Evolutionary conservation across 1,140 invertebrate species (phyloP), one percentile per base, ranked within the genome.

Genomic region (Asbolus verrucosus): DNA sequence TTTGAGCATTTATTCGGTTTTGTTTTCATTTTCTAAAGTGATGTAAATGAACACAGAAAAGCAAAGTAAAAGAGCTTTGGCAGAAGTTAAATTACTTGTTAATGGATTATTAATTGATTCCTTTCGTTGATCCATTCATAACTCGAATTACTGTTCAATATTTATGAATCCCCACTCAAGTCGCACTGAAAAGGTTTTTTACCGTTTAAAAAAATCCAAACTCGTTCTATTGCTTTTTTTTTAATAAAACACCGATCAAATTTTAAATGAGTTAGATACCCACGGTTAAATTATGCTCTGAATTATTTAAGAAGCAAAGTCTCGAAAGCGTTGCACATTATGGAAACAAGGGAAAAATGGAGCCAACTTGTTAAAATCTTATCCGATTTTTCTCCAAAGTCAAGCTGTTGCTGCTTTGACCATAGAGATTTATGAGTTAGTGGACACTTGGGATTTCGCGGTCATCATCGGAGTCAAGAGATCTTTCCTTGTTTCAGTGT

Each of bases 341-440:
- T 41, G 39, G 39, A 41, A 41, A 41, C 38, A 41, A 27, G 24
- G 24, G 8, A 46, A 46, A 46, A 18, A 3, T 8, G n/a, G 16
- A 46, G 41, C 19, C 41, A 46, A 46, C 41, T 46, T 46, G 41
- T 46, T 46, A 46, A 46, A 46, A 46, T 46, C 41, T 46, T 46
- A 46, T 46, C 41, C 41, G 41, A 46, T 16, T 18, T 46, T 46
- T 46, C 38, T 46, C 15, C 15, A 46, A 19, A 46, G 41, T 46
- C 41, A 46, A 46, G 41, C 41, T 46, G 41, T 46, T 46, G 41
- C 41, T 46, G 41, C 14, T n/a, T 8, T 46, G 14, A 46, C 41
- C 41, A 46, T 46, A 11, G 65, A 50, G 65, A 67, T 67, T 67
- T 67, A 67, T 67, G 65, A 67, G 65, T 67, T 67, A 67, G 65